phyloP scores from a whole-genome alignment of 2,797 vertebrate genomes.

The Ceryle rudis region DNA sequence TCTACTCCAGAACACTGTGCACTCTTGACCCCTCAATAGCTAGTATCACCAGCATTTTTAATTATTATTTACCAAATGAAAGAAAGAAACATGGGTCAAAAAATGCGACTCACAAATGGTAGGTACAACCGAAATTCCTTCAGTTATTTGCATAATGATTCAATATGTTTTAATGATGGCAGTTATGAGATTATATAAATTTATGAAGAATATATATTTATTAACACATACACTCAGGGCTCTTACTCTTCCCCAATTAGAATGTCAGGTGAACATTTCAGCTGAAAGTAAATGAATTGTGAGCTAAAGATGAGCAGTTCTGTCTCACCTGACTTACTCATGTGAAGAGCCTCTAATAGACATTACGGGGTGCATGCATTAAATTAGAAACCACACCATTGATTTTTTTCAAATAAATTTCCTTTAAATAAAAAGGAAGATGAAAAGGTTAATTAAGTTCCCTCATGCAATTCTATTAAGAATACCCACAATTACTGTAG shows the following conservation, averaged over 20 bases:
- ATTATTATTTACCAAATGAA: not conserved
- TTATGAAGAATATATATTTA: slow-evolving; percentile 43
- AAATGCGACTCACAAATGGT: not conserved
- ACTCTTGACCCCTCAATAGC: not conserved
- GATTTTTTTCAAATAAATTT: not conserved
- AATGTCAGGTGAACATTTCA: not conserved
- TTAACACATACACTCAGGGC: not conserved
- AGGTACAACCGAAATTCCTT: not conserved
- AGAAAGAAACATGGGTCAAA: not conserved
- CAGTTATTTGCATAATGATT: not conserved
- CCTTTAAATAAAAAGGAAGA: slow-evolving; percentile 31
- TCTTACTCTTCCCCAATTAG: not conserved
- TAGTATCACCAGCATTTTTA: not conserved
- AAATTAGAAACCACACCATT: not conserved
- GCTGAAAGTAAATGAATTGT: not conserved
- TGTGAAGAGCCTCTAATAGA: not conserved
- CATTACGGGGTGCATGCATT: not conserved
- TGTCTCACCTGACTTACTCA: not conserved
- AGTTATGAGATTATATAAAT: slow-evolving; percentile 27
- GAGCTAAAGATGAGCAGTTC: slow-evolving; percentile 3
- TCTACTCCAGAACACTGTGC: not conserved
- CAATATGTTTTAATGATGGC: not conserved
- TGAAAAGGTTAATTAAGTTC: slow-evolving; percentile 54
- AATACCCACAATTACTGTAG: slow-evolving; percentile 6
- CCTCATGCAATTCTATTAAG: slow-evolving; percentile 9